Conservation (phyloP, 2,113 vertebrate genomes). For the Miniopterus natalensis region DNA sequence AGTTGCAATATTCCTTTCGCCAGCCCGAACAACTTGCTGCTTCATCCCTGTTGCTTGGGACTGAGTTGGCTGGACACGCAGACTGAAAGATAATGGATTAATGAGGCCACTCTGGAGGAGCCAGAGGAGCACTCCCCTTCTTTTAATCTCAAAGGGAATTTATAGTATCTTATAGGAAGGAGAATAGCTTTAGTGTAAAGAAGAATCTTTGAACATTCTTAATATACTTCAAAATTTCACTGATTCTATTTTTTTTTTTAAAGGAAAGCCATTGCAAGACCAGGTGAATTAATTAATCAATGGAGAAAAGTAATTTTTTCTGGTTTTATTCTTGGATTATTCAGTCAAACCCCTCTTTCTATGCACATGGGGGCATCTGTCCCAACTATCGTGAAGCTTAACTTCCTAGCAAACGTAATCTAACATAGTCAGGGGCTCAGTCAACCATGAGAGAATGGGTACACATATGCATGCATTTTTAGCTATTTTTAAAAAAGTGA, state of each 20-base stretch:
- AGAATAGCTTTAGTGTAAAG: background rate
- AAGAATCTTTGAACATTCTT: slow-evolving; percentile 52
- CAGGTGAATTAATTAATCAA: slow-evolving; percentile 36
- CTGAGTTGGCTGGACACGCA: background rate
- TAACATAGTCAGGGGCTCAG: background rate
- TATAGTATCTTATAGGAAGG: background rate
- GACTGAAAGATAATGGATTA: background rate
- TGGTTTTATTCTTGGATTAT: slow-evolving; percentile 35
- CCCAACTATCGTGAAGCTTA: background rate
- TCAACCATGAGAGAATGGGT: background rate
- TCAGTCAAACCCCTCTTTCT: background rate
- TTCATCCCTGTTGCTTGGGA: slow-evolving; percentile 22
- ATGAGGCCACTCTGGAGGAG: background rate
- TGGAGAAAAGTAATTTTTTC: background rate
- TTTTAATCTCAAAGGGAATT: background rate
- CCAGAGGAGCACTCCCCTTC: background rate
- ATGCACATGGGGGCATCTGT: background rate
- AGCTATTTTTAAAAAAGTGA: background rate
- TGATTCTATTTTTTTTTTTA: background rate
- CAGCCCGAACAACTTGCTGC: background rate
- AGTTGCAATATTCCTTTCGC: background rate
- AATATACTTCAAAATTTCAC: background rate
- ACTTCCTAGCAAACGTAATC: background rate
- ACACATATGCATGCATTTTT: background rate
- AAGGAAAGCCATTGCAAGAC: background rate